phyloP scores from a whole-genome alignment of 2,797 vertebrate genomes.

The Tangara arthus region DNA sequence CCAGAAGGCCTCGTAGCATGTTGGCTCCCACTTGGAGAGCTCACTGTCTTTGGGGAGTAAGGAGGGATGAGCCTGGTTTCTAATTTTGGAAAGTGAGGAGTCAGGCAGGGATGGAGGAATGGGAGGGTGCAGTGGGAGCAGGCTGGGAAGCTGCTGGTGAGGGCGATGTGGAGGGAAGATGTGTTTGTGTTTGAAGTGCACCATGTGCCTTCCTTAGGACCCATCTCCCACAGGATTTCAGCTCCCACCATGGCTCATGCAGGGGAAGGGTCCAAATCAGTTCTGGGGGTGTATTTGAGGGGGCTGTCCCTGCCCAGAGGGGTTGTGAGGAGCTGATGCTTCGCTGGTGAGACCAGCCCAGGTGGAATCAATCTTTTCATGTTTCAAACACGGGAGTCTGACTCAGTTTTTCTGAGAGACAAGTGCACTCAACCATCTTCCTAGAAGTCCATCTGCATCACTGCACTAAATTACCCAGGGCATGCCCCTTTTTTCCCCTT shows the following conservation, averaged over 20 bases:
- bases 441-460: not conserved
- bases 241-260: accelerated
- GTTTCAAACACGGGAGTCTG: not conserved
- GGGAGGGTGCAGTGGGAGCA: not conserved
- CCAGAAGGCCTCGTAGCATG: not conserved
- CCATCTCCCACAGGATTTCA: not conserved
- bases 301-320: not conserved
- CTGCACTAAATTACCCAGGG: not conserved
- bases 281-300: not conserved
- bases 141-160: not conserved
- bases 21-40: not conserved
- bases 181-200: not conserved
- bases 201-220: not conserved
- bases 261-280: not conserved
- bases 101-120: not conserved
- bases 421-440: not conserved
- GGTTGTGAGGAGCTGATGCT: not conserved
- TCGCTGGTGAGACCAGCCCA: not conserved
- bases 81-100: not conserved
- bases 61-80: not conserved
- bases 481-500: not conserved
- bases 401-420: not conserved
- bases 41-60: not conserved
- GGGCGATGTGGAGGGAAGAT: not conserved
- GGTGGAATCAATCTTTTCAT: not conserved